Base-by-base conservation (phyloP, 1,140 invertebrate genomes). In the Fopius arisanus region DNA sequence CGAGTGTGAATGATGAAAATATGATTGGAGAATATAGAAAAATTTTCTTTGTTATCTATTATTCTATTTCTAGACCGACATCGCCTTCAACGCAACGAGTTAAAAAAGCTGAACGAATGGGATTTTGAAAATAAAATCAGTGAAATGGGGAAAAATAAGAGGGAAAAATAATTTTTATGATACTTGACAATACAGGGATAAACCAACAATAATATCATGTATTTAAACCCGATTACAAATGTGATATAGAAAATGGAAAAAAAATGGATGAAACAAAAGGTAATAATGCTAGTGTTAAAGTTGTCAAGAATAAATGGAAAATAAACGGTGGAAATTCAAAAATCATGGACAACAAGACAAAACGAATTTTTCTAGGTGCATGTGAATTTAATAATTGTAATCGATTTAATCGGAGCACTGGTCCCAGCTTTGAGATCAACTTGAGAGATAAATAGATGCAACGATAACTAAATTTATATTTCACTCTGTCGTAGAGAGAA, bases 151-250 rank as follows among this genome's bases (percentile, higher is more conserved):
- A 62, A 62, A 67, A 66, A 75, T 72, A 74, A 62, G 21, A 51
- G 70, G 72, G 78, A 59, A 69, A 75, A n/a, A 78, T 77, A 75
- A 80, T 75, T 80, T 80, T 83, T 81, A 80, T 76, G 75, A 78
- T 75, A 81, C 83, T 84, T 83, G 87, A 88, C 86, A 88, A 88
- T 88, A 88, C 87, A 88, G 86, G 87, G 86, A 88, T 84, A 83
- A 86, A 83, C 83, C 85, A 86, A 88, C 87, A 88, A 88, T 88
- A 88, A 75, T 85, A 84, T 82, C 79, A 78, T 83, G 84, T 80
- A 82, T 81, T 84, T 87, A 87, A 78, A 80, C 79, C 83, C 83
- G 83, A 83, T 80, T 79, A 84, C 77, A 65, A 87, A 84, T 88
- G 87, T 88, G 87, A 88, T 88, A 87, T 87, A 82, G 75, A 78